A percentile compares a stretch with the other conserved stretches of the same genome.
Conservation (phyloP, 2,888 invertebrate genomes). For the Hirtodrosophila confusa region DNA sequence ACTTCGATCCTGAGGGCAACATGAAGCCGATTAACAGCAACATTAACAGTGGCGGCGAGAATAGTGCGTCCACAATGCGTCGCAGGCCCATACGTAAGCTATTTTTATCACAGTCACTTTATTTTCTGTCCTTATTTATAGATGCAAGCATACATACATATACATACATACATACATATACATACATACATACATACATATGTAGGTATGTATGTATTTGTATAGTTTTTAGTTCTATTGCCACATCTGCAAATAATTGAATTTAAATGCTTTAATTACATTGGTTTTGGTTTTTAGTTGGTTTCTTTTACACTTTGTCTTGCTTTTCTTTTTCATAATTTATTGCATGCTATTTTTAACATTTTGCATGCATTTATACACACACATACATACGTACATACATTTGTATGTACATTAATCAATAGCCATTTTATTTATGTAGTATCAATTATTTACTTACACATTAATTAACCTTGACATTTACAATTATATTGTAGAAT, state of each 20-base stretch:
- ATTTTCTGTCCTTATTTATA: conserved; percentile 43
- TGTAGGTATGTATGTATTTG: conserved; percentile 17
- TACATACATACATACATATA: conserved; percentile 8
- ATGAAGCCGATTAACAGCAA: conserved; percentile 63
- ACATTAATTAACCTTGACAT: conserved; percentile 16
- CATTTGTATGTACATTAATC: too few relatives aligned
- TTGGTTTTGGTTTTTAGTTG: conserved; percentile 15
- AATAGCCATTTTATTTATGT: conserved; percentile 21
- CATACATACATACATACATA: conserved; percentile 9
- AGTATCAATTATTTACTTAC: conserved; percentile 9
- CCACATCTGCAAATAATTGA: conserved; percentile 17
- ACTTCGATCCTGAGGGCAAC: conserved; percentile 41
- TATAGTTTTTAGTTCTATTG: conserved; percentile 31
- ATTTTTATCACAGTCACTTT: conserved; percentile 53
- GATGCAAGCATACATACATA: conserved; percentile 11
- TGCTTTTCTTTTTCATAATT: conserved; percentile 27
- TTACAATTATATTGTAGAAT: conserved; percentile 12
- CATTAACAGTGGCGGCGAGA: conserved; percentile 64
- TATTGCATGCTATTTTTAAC: conserved; percentile 53
- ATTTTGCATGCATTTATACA: conserved; percentile 7
- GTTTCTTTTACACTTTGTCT: conserved; percentile 2
- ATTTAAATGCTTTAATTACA: conserved; percentile 19
- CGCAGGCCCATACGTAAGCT: conserved; percentile 79
- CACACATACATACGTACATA: conserved; percentile 9
- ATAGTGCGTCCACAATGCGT: conserved; percentile 70